Evolutionary conservation across 2,888 invertebrate species (phyloP).

Genomic region (Terebella lapidaria): DNA sequence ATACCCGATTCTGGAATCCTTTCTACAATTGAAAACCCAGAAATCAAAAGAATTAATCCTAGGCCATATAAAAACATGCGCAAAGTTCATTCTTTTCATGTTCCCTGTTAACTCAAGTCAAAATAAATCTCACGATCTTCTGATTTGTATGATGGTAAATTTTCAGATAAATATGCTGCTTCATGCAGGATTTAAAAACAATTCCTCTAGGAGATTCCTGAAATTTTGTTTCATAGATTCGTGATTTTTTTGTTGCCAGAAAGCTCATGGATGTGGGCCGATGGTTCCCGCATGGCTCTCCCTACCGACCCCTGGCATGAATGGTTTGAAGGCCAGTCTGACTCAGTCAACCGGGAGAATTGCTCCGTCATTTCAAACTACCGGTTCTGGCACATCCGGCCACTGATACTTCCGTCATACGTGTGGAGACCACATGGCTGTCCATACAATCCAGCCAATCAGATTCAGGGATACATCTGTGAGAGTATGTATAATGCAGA

Average conservation of each 20-base stretch:
- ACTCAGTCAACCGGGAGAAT: constrained; percentile 5
- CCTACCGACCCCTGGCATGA: constrained; percentile 13
- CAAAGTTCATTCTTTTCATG: too few species aligned
- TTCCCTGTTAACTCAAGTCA: too few species aligned
- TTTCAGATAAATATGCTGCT: too few species aligned
- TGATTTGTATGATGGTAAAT: too few species aligned
- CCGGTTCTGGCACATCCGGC: constrained; percentile 12
- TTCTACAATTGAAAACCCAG: too few species aligned
- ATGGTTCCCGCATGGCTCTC: constrained; percentile 9
- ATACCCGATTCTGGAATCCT: too few species aligned
- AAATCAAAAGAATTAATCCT: too few species aligned
- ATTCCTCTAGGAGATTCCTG: too few species aligned
- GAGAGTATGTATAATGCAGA: constrained; percentile 20
- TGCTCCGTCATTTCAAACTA: constrained; percentile 22
- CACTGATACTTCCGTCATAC: constrained; percentile 10
- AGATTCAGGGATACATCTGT: constrained; percentile 24
- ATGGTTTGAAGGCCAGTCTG: constrained; percentile 17
- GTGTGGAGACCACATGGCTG: constrained; percentile 20
- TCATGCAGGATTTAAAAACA: too few species aligned
- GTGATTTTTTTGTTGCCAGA: constrained; percentile 10
- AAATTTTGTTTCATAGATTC: too few species aligned
- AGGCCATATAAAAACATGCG: too few species aligned
- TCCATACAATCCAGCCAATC: constrained; percentile 10
- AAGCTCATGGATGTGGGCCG: constrained; percentile 12
- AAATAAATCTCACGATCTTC: too few species aligned